Evolutionary conservation across 2,113 vertebrate species (phyloP).

Genomic region (Phyllopteryx taeniolatus): DNA sequence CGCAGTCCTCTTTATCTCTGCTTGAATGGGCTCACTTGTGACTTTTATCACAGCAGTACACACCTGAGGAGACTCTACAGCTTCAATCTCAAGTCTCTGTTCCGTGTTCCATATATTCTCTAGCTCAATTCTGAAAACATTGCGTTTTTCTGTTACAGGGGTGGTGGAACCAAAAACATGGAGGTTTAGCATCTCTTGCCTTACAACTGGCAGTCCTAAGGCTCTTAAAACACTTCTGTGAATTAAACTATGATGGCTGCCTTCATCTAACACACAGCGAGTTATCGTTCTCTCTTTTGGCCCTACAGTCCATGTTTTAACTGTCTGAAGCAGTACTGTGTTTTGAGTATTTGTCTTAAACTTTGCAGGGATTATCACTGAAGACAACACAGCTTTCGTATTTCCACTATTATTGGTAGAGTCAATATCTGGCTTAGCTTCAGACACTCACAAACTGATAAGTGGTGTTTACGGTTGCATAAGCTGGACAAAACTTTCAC

Average conservation of each 20-base stretch:
- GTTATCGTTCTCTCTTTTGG: neutral
- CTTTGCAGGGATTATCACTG: neutral
- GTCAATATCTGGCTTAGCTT: neutral
- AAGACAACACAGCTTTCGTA: neutral
- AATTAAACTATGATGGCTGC: neutral
- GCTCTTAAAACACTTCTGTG: neutral
- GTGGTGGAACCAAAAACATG: conserved; percentile 11
- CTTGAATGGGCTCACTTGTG: neutral
- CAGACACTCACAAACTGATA: neutral
- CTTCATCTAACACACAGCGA: neutral
- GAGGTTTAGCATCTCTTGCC: conserved; percentile 8
- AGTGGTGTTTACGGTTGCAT: neutral
- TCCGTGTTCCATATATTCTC: conserved; percentile 7
- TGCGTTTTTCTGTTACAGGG: neutral
- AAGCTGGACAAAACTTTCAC: neutral
- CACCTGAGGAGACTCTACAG: conserved; percentile 12
- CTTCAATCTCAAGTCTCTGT: conserved; percentile 16
- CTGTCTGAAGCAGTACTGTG: neutral
- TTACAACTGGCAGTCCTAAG: conserved; percentile 3
- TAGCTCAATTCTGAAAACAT: conserved; percentile 6
- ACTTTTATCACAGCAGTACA: conserved; percentile 13
- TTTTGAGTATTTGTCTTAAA: neutral
- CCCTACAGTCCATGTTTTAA: neutral
- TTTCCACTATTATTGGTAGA: neutral
- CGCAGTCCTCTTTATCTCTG: neutral